Base-by-base conservation (phyloP, 1,140 invertebrate species). In the Lepidurus arcticus region DNA sequence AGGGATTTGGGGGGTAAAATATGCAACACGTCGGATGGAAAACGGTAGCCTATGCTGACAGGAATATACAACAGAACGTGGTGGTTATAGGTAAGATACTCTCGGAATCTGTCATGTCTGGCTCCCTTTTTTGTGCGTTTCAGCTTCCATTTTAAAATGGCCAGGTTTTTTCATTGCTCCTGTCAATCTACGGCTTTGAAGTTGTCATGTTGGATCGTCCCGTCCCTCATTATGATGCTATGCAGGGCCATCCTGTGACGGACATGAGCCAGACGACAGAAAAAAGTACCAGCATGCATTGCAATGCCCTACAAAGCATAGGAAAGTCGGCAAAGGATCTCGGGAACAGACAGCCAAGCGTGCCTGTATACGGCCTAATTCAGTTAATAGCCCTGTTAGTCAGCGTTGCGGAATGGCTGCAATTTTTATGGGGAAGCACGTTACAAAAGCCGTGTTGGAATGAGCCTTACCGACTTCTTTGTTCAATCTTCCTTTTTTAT, bases 181-280 rank as follows among this genome's bases (percentile, higher is more conserved):
- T 65, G 53, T 65, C 53, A 65, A 21, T 65, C 53, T 21, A 65
- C 53, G 21, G 53, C 53, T 65, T 65, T 65, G 53, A 65, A 65
- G 53, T 65, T 65, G 53, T 65, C 53, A 65, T 21, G 8, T 65
- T 65, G 16, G 53, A 65, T 65, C 53, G 34, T 34, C 53, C 53
- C 53, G 53, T n/a, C 53, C 53, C 53, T 65, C 53, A 65, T 65
- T 65, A 65, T 65, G 53, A 65, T 65, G 53, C 53, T 65, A 65
- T 65, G 53, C 53, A 65, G 53, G n/a, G 53, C 53, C 53, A 21
- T 65, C 53, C 53, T 65, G 21, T 65, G 53, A 65, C 21, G 53
- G 53, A 65, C 53, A 65, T 65, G 16, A 65, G 53, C 53, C 53
- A 65, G 53, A 65, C 53, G 53, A 65, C 53, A 65, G 53, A 65